Base-by-base conservation (phyloP, 1,140 invertebrate species). In the Drosophila navojoa region DNA sequence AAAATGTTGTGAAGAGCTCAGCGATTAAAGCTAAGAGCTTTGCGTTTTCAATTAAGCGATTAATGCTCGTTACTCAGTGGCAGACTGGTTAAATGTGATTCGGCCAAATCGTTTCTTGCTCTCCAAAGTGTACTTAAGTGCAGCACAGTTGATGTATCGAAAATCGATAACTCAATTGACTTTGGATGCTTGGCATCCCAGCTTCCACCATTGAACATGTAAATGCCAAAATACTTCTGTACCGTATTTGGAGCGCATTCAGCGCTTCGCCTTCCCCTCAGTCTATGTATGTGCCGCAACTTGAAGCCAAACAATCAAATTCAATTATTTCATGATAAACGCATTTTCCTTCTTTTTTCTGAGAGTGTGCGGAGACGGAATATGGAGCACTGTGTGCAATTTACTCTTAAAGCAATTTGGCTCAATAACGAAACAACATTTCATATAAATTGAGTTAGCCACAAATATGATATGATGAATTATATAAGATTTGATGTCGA, bases 111-210 rank as follows among this genome's bases (percentile, higher is more conserved):
- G 19, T 2, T 22, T 22, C 13, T 7, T 44, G 13, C 40, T 15
- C n/a, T 15, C 13, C 11, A 15, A 44, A 6, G 40, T 44, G 40
- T 15, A 44, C 42, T 35, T 5, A 10, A 40, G n/a, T 45, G 44
- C 57, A 19, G 6, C 52, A 53, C 71, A 62, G 61, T 55, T 74
- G 40, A 76, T 63, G 69, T 72, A 84, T 79, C 64, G 80, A 79
- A 84, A 84, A 84, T 84, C 80, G 80, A 84, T 84, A 62, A 64
- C 45, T 68, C 76, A 81, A 78, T 61, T 78, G 63, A 35, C 54
- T 19, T 29, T 32, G 35, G 45, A 25, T 45, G 44, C 9, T 44
- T 60, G 27, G 3, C 27, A 29, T 29, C 27, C 27, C 4, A 29
- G 27, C 27, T 5, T 29, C 27, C 27, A 29, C 49, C 22, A n/a